A percentile compares a stretch with the other conserved stretches of the same genome.
Evolutionary conservation across 2,888 invertebrate species (phyloP).

Genomic region (Drosophila lutescens): DNA sequence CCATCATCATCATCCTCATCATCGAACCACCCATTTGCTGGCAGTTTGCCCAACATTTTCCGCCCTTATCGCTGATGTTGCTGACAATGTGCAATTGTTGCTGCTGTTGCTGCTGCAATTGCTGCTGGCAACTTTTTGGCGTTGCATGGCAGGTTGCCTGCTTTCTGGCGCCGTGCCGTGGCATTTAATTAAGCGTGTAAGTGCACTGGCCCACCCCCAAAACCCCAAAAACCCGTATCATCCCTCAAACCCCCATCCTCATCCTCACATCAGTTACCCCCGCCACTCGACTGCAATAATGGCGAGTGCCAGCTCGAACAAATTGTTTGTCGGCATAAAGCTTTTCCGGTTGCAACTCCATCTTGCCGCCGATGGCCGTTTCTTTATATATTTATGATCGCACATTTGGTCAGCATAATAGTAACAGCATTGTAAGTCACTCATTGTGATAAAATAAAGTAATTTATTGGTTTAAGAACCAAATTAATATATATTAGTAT

Average conservation of each 20-base stretch:
- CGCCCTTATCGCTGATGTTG: slow-evolving; percentile 68
- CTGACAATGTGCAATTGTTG: slow-evolving; percentile 56
- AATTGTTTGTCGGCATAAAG: slow-evolving; percentile 36
- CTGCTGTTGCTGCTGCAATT: slow-evolving; percentile 14
- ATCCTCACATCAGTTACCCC: slow-evolving; percentile 7
- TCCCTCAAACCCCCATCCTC: background rate
- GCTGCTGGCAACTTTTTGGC: slow-evolving; percentile 34
- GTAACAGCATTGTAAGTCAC: slow-evolving; percentile 12
- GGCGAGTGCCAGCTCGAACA: slow-evolving; percentile 23
- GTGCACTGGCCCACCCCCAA: slow-evolving; percentile 44
- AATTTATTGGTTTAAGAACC: slow-evolving; percentile 1
- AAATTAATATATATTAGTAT: background rate
- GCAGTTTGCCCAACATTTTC: slow-evolving; percentile 42
- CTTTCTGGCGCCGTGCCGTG: slow-evolving; percentile 52
- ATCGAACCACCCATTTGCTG: slow-evolving; percentile 29
- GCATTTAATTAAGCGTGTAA: slow-evolving; percentile 77
- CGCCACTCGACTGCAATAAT: slow-evolving; percentile 15
- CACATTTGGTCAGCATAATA: slow-evolving; percentile 3
- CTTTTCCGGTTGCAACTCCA: slow-evolving; percentile 11
- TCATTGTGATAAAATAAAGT: slow-evolving; percentile 3
- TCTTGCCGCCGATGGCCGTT: slow-evolving; percentile 4
- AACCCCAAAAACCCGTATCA: background rate
- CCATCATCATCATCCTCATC: slow-evolving; percentile 1
- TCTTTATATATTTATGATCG: slow-evolving; percentile 12
- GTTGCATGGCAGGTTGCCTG: slow-evolving; percentile 58